These are phyloP conservation scores for Drosophila demipolita DNA, from an alignment of 2,888 invertebrate species.

Conservation along the genomic window DNA sequence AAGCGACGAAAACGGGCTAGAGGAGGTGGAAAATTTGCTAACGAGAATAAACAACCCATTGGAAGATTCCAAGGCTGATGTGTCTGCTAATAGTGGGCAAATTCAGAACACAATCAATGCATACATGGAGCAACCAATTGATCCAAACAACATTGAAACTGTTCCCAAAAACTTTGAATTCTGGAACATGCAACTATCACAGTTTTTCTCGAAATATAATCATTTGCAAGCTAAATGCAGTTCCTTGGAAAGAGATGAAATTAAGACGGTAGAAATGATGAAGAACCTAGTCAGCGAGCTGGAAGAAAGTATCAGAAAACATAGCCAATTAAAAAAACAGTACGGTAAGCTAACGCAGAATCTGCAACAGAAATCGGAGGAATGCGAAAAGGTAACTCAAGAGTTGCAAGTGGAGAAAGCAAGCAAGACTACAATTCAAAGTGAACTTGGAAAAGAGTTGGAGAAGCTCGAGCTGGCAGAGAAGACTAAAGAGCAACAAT, in stretches of 20 bases:
- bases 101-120: background rate
- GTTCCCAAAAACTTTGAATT: background rate
- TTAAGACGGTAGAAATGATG: background rate
- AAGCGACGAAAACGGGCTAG: slow-evolving; percentile 18
- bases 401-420: background rate
- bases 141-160: no score
- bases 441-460: background rate
- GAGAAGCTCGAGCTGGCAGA: background rate
- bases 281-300: background rate
- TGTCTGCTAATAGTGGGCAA: background rate
- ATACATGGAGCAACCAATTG: background rate
- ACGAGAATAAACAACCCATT: slow-evolving; percentile 24
- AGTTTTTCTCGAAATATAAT: background rate
- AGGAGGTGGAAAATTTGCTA: slow-evolving; percentile 55
- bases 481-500: background rate
- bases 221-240: background rate
- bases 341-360: background rate
- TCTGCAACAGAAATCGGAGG: background rate
- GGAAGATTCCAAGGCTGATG: slow-evolving; percentile 13
- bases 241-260: background rate
- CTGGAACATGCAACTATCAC: background rate
- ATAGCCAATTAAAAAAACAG: background rate
- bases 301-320: background rate
- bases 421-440: background rate
- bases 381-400: background rate